Conservation (phyloP, 2,888 invertebrate species). For the Latrodectus hesperus region DNA sequence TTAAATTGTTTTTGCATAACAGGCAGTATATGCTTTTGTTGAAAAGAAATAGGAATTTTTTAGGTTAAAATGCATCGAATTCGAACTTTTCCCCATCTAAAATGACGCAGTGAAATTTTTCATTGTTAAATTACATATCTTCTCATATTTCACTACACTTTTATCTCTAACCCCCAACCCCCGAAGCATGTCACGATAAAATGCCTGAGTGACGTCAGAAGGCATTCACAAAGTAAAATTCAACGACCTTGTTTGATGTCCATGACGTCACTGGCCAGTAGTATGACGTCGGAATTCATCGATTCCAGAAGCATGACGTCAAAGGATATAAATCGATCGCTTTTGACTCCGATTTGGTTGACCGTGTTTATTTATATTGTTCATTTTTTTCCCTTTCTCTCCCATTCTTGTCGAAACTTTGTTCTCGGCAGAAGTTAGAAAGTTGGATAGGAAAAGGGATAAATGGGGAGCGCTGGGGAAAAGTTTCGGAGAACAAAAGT, state of each 20-base stretch:
- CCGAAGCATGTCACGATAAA: constrained; percentile 47
- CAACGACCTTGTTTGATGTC: constrained; percentile 55
- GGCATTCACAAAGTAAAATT: constrained; percentile 66
- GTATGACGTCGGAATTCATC: constrained; percentile 59
- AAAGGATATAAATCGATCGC: constrained; percentile 64
- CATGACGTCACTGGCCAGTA: constrained; percentile 51
- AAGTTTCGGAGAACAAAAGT: not conserved
- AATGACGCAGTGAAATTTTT: constrained; percentile 42
- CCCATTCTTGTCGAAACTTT: not conserved
- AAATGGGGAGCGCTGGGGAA: not conserved
- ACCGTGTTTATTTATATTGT: constrained; percentile 36
- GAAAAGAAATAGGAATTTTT: too few species aligned
- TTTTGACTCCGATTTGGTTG: constrained; percentile 61
- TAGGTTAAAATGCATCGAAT: too few species aligned
- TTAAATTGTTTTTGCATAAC: too few species aligned
- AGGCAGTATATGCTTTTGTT: too few species aligned
- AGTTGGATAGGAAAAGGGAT: not conserved
- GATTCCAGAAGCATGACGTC: constrained; percentile 61
- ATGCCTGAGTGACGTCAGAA: constrained; percentile 59
- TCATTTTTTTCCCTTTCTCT: constrained; percentile 8
- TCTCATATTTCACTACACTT: constrained; percentile 54
- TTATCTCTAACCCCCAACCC: constrained; percentile 21
- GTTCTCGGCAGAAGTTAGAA: not conserved
- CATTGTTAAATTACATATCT: constrained; percentile 60
- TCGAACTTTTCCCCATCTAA: not conserved